Base-by-base conservation (phyloP, 2,888 invertebrate species). In the Opisthograptis luteolata region DNA sequence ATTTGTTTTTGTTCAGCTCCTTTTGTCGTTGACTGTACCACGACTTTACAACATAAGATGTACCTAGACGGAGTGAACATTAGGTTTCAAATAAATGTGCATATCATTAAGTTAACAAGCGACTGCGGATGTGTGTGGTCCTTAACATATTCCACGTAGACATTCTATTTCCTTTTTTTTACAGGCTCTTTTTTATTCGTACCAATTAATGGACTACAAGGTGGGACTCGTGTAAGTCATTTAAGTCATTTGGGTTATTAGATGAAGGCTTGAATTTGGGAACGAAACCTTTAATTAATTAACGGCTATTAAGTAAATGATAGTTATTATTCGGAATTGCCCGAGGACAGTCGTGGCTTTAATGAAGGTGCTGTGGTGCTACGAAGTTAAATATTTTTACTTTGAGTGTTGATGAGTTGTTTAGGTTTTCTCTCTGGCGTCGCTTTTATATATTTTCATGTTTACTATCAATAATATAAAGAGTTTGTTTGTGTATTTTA, bases 81-180 rank as follows among this genome's bases (percentile, higher is more conserved):
- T 73, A 71, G 71, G 70, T 73, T 76, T 77, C 68, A 83, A 86
- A 86, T 83, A 84, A 87, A 89, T 87, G 86, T 87, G 85, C 89
- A 87, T 89, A 84, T 86, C 86, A 88, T 89, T 89, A 89, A 66
- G 76, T 75, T 68, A 81, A 81, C 82, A 76, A 77, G 77, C 81
- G 74, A 75, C 42, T 69, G 72, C 76, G 67, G 69, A 70, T 66
- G 78, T 85, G 88, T 90, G 89, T 90, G 89, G 88, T 88, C 88
- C 72, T 66, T 60, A 67, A 73, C 70, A 73, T 78, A 76, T 72
- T 71, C 79, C 68, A 71, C 62, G 67, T 67, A 65, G n/a, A n/a
- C 67, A 69, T 66, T 70, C 27, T 36, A 42, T 47, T 78, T 65
- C 70, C 69, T 76, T 78, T 78, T 77, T 74, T 71, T 70, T 71